Evolutionary conservation across 2,113 vertebrate genomes (phyloP), one percentile per base, ranked within the genome.

Genomic region (Octodon degus): DNA sequence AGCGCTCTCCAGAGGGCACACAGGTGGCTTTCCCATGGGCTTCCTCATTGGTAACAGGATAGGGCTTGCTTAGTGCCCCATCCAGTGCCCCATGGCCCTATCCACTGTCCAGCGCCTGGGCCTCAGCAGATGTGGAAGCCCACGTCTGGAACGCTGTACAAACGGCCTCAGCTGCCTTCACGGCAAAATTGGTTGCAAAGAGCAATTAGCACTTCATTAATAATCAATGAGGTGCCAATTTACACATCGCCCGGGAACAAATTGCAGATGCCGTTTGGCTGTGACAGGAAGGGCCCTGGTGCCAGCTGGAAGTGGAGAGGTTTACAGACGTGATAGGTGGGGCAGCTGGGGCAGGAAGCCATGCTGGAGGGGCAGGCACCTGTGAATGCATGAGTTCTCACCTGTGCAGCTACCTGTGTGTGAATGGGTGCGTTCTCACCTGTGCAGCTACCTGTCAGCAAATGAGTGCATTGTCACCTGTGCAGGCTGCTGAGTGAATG

Each of bases 171-270:
- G 96, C 98, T 98, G 98, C 97, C 96, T 98, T 97, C 96, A 92
- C 98, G 98, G 98, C 98, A 98, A 98, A 98, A 98, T 98, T 97
- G 98, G 98, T 98, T 98, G 98, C 98, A 98, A 98, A 98, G 98
- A 98, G 98, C 98, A 98, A 99, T 99, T 98, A 98, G 98, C 98
- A 98, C 98, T 98, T 99, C 98, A 98, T 98, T 98, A 98, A 98
- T 99, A 98, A 98, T 98, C 98, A 98, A 98, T 98, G 98, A 98
- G 98, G 97, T 97, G 98, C 98, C 98, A 98, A 98, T 99, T 98
- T 98, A 98, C 98, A 98, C 98, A 93, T 98, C 97, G 98, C 98
- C 98, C 98, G 97, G 98, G 98, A 98, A 98, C 98, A 98, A 98
- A 98, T 98, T 98, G 98, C 98, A 98, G 98, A 98, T 98, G 98